These are phyloP conservation scores for Perccottus glenii DNA, from an alignment of 2,113 vertebrate genomes.

Conservation along the genomic window DNA sequence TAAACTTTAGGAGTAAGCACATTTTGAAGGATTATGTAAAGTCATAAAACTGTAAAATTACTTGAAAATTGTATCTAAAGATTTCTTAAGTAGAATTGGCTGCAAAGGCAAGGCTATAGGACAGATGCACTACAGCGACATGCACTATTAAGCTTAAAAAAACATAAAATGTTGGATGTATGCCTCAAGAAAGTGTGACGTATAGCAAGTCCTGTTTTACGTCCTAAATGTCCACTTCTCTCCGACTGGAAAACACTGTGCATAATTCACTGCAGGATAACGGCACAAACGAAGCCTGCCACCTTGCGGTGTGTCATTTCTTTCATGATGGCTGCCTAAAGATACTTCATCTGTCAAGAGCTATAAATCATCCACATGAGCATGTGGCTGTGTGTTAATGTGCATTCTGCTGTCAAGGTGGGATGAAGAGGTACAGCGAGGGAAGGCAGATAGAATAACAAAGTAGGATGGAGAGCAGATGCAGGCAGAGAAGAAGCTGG, in stretches of 20 bases:
- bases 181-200: slow-evolving; percentile 24
- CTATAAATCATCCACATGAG: slow-evolving; percentile 39
- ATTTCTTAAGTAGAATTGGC: too few relatives aligned
- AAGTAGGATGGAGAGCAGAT: slow-evolving; percentile 8
- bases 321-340: slow-evolving; percentile 35
- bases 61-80: too few relatives aligned
- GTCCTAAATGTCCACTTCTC: slow-evolving; percentile 15
- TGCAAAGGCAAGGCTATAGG: too few relatives aligned
- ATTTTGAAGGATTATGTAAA: too few relatives aligned
- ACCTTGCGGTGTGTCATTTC: slow-evolving; percentile 36
- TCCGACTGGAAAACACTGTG: slow-evolving; percentile 18
- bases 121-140: too few relatives aligned
- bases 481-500: not conserved
- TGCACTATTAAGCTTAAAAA: slow-evolving; percentile 1
- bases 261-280: slow-evolving; percentile 31
- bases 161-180: not conserved
- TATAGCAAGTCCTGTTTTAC: slow-evolving; percentile 15
- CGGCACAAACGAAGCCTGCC: slow-evolving; percentile 41
- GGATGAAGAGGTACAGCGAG: slow-evolving; percentile 38
- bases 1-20: too few relatives aligned
- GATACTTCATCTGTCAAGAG: slow-evolving; percentile 56
- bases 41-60: too few relatives aligned
- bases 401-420: slow-evolving; percentile 43
- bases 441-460: slow-evolving; percentile 38
- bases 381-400: slow-evolving; percentile 45